A percentile compares a stretch with the other conserved stretches of the same genome.
phyloP scores from a whole-genome alignment of 2,888 invertebrate genomes.

The Drosophila cognata region DNA sequence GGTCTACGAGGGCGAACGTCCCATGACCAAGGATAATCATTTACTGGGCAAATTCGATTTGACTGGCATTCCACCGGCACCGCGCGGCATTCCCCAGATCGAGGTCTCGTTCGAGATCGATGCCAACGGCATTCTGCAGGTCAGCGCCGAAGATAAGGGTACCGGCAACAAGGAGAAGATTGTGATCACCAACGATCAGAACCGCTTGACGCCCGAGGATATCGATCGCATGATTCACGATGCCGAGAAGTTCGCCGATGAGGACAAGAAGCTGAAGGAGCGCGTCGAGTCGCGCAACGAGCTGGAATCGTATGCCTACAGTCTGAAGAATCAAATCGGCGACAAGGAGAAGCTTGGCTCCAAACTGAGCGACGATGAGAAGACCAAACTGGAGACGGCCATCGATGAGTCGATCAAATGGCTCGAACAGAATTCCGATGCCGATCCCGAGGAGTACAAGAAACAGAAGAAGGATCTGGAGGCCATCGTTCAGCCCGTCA shows the following conservation, averaged over 20 bases:
- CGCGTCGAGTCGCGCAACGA: conserved; percentile 98
- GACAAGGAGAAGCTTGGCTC: conserved; percentile 99
- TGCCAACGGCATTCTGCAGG: conserved; percentile 97
- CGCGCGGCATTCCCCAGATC: conserved; percentile 96
- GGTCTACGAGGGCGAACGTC: conserved; percentile 99
- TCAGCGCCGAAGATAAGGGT: conserved; percentile 99
- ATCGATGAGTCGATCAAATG: conserved; percentile 98
- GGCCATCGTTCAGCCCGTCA: conserved; percentile 98
- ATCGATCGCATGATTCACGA: conserved; percentile 99
- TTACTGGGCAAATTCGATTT: conserved; percentile 98
- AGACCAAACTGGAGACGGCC: conserved; percentile 97
- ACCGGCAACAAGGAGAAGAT: conserved; percentile 99
- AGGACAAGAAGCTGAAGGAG: conserved; percentile 98
- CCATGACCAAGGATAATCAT: conserved; percentile 99
- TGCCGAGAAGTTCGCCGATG: conserved; percentile 99
- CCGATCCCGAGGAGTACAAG: conserved; percentile 96
- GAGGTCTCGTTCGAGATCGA: conserved; percentile 98
- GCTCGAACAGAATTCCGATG: conserved; percentile 97
- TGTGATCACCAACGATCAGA: conserved; percentile 99
- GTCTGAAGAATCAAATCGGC: conserved; percentile 97
- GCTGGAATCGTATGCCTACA: conserved; percentile 98
- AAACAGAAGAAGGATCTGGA: conserved; percentile 98
- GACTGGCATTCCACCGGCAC: conserved; percentile 98
- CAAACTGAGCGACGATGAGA: conserved; percentile 95
- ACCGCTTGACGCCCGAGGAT: conserved; percentile 98